A percentile compares a stretch with the other conserved stretches of the same genome.
Conservation (phyloP, 2,113 vertebrate genomes). For the Platycercus adscitus region DNA sequence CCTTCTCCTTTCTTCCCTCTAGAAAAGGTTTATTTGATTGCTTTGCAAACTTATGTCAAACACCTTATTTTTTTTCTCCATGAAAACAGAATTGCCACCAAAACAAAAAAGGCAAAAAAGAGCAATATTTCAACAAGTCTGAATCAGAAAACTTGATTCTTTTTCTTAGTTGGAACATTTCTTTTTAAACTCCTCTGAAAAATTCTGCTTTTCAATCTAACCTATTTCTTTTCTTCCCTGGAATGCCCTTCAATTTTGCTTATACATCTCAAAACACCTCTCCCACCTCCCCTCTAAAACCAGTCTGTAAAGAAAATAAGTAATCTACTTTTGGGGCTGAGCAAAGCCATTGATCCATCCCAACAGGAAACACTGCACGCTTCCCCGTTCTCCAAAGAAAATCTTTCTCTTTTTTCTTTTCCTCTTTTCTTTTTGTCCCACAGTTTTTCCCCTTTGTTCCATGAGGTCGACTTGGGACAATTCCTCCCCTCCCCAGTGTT, state of each 20-base stretch:
- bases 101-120: background rate
- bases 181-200: background rate
- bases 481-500: conserved; percentile 26
- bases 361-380: background rate
- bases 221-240: background rate
- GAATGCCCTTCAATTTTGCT: conserved; percentile 32
- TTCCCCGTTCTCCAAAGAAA: conserved; percentile 12
- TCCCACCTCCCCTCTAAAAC: background rate
- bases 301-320: conserved; percentile 11
- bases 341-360: background rate
- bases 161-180: background rate
- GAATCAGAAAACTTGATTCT: background rate
- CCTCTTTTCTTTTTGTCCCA: background rate
- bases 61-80: background rate
- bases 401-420: background rate
- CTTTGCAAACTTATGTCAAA: background rate
- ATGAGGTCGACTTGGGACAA: conserved; percentile 41
- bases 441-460: conserved; percentile 4
- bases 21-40: background rate
- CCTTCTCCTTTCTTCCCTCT: background rate
- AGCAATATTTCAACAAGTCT: background rate
- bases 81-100: background rate
- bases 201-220: background rate
- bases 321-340: background rate
- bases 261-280: background rate